A percentile compares a stretch with the other conserved stretches of the same genome.
These are phyloP conservation scores for Colistium nudipinnis DNA, from an alignment of 2,113 vertebrate species.

Conservation along the genomic window DNA sequence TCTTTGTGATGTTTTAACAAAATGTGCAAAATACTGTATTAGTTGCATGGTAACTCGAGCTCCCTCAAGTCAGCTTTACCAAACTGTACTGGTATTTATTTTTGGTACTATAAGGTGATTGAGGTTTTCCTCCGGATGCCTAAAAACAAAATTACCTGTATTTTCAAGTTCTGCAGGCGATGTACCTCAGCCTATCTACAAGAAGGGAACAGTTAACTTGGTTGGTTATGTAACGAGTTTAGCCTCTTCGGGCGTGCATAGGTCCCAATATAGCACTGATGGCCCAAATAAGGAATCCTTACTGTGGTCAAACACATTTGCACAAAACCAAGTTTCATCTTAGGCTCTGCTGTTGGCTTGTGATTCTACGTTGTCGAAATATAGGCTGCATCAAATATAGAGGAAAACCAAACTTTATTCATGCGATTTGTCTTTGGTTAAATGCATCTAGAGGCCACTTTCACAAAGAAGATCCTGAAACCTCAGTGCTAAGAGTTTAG, in stretches of 20 bases:
- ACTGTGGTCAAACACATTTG: conserved; percentile 26
- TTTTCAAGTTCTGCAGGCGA: conserved; percentile 36
- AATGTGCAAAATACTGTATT: background rate
- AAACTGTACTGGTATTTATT: background rate
- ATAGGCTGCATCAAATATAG: too few species aligned
- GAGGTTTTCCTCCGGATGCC: conserved; percentile 6
- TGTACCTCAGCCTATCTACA: conserved; percentile 24
- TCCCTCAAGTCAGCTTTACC: background rate
- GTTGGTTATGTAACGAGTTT: conserved; percentile 57
- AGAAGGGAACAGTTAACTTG: conserved; percentile 33
- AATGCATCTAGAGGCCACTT: background rate
- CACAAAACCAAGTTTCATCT: conserved; percentile 9
- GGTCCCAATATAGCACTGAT: conserved; percentile 46
- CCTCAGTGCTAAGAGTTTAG: background rate
- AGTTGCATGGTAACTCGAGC: background rate
- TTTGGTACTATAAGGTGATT: background rate
- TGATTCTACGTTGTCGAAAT: background rate
- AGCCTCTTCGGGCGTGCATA: conserved; percentile 46
- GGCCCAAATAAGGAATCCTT: conserved; percentile 15
- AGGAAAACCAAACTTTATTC: background rate
- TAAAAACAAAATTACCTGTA: conserved; percentile 41
- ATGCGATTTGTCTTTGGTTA: background rate
- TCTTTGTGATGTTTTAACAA: too few species aligned
- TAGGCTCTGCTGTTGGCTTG: background rate
- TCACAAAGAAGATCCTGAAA: background rate